Conservation (phyloP, 2,888 invertebrate genomes). For the Drosophila lutescens region DNA sequence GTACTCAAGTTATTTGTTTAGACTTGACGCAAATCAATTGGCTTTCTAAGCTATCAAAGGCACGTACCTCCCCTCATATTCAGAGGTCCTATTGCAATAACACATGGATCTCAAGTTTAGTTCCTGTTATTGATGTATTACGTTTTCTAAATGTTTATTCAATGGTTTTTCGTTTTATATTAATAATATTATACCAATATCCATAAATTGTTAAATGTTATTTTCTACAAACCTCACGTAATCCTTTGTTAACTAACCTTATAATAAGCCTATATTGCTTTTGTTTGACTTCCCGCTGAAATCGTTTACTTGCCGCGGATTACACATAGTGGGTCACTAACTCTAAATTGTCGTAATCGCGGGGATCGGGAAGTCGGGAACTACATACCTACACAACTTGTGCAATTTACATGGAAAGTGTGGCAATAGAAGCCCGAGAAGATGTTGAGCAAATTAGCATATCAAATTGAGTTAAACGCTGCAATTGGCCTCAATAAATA, state of each 20-base stretch:
- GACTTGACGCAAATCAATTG: neutral
- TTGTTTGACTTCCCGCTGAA: neutral
- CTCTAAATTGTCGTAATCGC: neutral
- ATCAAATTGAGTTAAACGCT: slow-evolving; percentile 75
- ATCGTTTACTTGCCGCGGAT: neutral
- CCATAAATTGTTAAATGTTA: no score
- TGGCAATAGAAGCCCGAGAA: slow-evolving; percentile 7
- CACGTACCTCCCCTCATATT: neutral
- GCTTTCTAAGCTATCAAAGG: neutral
- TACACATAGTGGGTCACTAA: neutral
- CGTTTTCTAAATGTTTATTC: no score
- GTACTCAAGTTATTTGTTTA: neutral
- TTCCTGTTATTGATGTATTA: neutral
- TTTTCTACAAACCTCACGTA: no score
- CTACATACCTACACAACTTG: neutral
- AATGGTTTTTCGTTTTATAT: no score
- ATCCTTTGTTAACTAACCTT: neutral
- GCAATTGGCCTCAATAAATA: slow-evolving; percentile 69
- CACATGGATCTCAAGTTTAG: neutral
- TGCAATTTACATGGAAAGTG: slow-evolving; percentile 18
- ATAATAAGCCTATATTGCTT: neutral
- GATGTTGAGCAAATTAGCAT: slow-evolving; percentile 62
- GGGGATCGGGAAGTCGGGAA: neutral
- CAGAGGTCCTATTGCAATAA: neutral
- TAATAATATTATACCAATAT: no score